Conservation (phyloP, 2,113 vertebrate species). For the Balaeniceps rex region DNA sequence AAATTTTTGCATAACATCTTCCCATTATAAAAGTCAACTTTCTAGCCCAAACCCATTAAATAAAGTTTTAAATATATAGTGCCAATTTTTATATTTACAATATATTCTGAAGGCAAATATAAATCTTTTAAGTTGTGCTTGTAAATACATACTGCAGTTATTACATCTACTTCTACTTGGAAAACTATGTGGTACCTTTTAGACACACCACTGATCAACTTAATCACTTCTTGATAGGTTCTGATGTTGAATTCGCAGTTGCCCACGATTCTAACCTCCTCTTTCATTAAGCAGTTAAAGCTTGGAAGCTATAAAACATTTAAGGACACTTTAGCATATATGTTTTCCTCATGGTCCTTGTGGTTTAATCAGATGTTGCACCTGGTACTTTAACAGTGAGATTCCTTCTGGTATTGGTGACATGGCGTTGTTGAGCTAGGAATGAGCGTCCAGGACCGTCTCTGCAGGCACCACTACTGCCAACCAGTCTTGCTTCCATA, state of each 20-base stretch:
- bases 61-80: slow-evolving; percentile 56
- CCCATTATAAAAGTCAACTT: slow-evolving; percentile 27
- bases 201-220: neutral
- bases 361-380: slow-evolving; percentile 78
- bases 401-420: slow-evolving; percentile 84
- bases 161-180: slow-evolving; percentile 6
- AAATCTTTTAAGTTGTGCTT: slow-evolving; percentile 58
- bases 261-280: slow-evolving; percentile 17
- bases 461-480: slow-evolving; percentile 56
- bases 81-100: slow-evolving; percentile 54
- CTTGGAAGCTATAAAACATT: slow-evolving; percentile 61
- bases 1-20: neutral
- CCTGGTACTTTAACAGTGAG: slow-evolving; percentile 82
- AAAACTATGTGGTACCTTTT: slow-evolving; percentile 2
- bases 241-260: slow-evolving; percentile 23
- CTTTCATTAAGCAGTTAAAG: slow-evolving; percentile 17
- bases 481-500: slow-evolving; percentile 86
- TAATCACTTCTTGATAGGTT: neutral
- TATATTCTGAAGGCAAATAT: slow-evolving; percentile 63
- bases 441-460: slow-evolving; percentile 84
- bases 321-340: slow-evolving; percentile 78
- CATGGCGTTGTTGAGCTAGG: slow-evolving; percentile 90
- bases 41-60: slow-evolving; percentile 37
- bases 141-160: slow-evolving; percentile 29
- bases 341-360: slow-evolving; percentile 32